Evolutionary conservation across 2,113 vertebrate genomes (phyloP), one percentile per base, ranked within the genome.

Genomic region (Campylomormyrus numenius): DNA sequence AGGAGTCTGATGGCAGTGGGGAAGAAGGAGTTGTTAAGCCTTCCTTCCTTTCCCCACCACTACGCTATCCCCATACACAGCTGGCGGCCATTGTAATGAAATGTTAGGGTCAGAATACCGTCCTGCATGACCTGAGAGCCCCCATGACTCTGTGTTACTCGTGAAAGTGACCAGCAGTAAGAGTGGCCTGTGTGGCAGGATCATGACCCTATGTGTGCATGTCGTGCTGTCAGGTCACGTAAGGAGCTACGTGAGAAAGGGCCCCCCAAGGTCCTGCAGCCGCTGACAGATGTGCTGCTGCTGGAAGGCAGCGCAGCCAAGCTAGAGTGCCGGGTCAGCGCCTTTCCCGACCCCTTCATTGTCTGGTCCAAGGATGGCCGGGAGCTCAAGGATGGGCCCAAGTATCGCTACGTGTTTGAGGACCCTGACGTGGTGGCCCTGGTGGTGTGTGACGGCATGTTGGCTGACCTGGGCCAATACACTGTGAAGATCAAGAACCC

Each of bases 261-360:
- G 0, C 95, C 94, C 0, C 95, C 92, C 0, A 92, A 92, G 49
- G 93, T 96, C 91, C 93, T 96, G 88, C 92, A 94, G 91, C 93
- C 93, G 21, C 94, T 96, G 89, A 94, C 93, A 31, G 94, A 96
- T 31, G 92, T 93, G 90, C 90, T 96, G 31, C 92, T 95, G 89
- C 93, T 96, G 1, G 94, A 95, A 88, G 95, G 95, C 85, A 96
- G 95, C 0, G 92, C 93, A 0, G 95, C 94, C 53, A 94, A 95
- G 91, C 92, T 95, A 53, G 93, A 94, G 48, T 95, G 95, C 58
- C 74, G 93, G 52, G 94, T 95, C 35, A 95, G 93, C 1, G 94
- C 94, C 66, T 96, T 95, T 88, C 93, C 90, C 0, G 95, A 95
- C 90, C 94, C 93, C 1, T 95, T 95, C 91, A 95, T 95, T 84